Evolutionary conservation across 2,113 vertebrate genomes (phyloP).

Genomic region (Triplophysa dalaica): DNA sequence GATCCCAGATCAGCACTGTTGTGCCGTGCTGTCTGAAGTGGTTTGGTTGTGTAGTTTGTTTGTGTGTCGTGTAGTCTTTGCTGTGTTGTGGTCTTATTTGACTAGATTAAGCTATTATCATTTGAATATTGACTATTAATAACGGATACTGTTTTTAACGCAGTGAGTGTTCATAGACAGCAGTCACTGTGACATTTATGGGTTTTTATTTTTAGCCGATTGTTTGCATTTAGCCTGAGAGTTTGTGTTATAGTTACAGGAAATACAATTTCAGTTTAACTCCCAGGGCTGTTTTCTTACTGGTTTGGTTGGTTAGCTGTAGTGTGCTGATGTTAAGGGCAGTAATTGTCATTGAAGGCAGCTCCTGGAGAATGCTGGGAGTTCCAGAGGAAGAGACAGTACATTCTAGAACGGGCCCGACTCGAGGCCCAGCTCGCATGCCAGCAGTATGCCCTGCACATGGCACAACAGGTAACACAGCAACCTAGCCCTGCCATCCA

Average conservation of each 20-base stretch:
- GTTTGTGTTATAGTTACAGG: background rate
- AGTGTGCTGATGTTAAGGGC: conserved; percentile 44
- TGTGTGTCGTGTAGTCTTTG: background rate
- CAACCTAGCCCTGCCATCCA: conserved; percentile 42
- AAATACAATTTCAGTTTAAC: background rate
- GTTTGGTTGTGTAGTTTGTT: background rate
- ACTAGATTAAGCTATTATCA: background rate
- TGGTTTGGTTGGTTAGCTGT: conserved; percentile 6
- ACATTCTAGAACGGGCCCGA: conserved; percentile 76
- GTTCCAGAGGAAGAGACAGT: conserved; percentile 81
- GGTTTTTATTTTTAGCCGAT: background rate
- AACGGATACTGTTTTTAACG: background rate
- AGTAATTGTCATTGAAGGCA: conserved; percentile 67
- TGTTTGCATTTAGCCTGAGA: background rate
- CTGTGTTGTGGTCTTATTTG: conserved; percentile 8
- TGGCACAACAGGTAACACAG: conserved; percentile 68
- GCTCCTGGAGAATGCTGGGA: conserved; percentile 71
- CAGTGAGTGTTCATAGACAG: background rate
- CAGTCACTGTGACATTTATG: background rate
- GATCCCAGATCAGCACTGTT: background rate
- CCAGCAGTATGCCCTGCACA: conserved; percentile 73
- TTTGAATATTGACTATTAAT: background rate
- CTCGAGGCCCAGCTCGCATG: conserved; percentile 70
- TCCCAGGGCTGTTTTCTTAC: background rate
- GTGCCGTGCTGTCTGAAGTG: background rate